These are phyloP conservation scores for Gastrophryne carolinensis DNA, from an alignment of 2,797 vertebrate genomes.

Conservation along the genomic window DNA sequence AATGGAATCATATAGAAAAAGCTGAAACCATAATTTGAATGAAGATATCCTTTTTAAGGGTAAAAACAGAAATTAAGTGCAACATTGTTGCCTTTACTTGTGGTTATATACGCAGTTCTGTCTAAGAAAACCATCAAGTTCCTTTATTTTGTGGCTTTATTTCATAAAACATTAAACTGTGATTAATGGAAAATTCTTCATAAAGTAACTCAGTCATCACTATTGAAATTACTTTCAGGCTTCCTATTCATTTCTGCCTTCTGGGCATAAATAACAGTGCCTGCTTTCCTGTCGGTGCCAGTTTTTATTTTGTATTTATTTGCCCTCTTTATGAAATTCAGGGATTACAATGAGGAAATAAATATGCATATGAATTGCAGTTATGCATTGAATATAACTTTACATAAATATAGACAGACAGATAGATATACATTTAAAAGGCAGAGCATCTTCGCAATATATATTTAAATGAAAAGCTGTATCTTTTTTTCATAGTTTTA, in stretches of 20 bases:
- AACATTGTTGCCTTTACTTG: neutral
- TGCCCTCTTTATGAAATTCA: conserved; percentile 29
- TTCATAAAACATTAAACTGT: conserved; percentile 39
- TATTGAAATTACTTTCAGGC: conserved; percentile 38
- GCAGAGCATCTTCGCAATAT: conserved; percentile 18
- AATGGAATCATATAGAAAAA: neutral
- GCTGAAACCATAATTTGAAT: neutral
- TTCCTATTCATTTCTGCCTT: conserved; percentile 19
- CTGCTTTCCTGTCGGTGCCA: neutral
- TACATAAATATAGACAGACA: conserved; percentile 40
- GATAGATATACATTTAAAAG: conserved; percentile 42
- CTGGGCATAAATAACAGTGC: conserved; percentile 28
- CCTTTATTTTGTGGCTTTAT: neutral
- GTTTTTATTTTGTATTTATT: conserved; percentile 13
- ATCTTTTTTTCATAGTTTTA: conserved; percentile 6
- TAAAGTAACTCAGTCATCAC: conserved; percentile 24
- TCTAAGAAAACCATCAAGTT: conserved; percentile 9
- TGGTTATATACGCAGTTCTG: neutral
- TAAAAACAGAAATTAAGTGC: neutral
- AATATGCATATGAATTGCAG: conserved; percentile 21
- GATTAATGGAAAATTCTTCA: conserved; percentile 27
- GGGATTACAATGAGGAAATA: conserved; percentile 32
- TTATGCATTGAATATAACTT: conserved; percentile 17
- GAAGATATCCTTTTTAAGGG: neutral
- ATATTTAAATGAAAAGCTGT: conserved; percentile 36